Evolutionary conservation across 2,797 vertebrate species (phyloP), one percentile per base, ranked within the genome.

Genomic region (Protonibea diacanthus): DNA sequence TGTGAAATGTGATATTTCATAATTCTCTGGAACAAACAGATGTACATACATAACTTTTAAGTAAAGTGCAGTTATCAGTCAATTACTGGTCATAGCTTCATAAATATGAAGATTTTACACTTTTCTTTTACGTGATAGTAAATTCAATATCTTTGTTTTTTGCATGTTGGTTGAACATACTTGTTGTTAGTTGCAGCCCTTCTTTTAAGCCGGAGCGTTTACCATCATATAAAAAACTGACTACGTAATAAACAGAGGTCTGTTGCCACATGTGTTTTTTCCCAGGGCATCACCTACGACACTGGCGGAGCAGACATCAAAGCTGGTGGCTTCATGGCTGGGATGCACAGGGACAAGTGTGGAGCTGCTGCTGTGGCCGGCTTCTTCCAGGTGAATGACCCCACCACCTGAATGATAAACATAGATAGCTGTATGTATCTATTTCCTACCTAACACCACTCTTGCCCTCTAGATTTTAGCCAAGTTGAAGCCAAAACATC

Each of bases 311-410:
- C 96, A 0, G 96, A 96, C 90, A 96, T 96, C 84, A 96, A 96
- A 87, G 95, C 96, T 5, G 96, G 96, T 0, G 96, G 96, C 0
- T 0, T 93, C 82, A 96, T 96, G 96, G 95, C 96, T 0, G 96
- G 96, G 68, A 96, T 96, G 96, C 96, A 96, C 94, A 80, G 96
- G 21, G 96, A 96, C 88, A 96, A 96, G 88, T 96, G 96, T 88
- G 96, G 96, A 58, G 94, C 96, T 67, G 96, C 96, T 25, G 95
- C 95, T 0, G 95, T 96, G 0, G 95, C 96, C 0, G 96, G 96
- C 1, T 96, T 96, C 91, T 96, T 96, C 87, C 91, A 96, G 94
- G 96, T 96, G 8, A 79, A 55, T 2, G 2, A 45, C 9, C 1
- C 20, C 4, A 9, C 7, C 4, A n/a, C 6, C 29, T 27, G 27